Evolutionary conservation across 2,888 invertebrate species (phyloP), one percentile per base, ranked within the genome.

Genomic region (Iselma pallidipennis): DNA sequence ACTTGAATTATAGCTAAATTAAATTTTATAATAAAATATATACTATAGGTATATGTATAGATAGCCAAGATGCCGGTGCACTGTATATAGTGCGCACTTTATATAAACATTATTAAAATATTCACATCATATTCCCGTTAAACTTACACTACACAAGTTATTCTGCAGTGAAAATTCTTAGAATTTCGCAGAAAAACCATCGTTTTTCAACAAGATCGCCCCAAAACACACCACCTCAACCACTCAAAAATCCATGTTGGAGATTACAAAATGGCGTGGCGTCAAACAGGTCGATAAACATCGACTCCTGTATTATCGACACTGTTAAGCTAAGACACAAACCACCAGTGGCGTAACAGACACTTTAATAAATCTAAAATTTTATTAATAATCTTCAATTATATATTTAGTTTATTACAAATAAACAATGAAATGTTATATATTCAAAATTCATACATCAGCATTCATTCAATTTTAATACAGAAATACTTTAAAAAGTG

Each of bases 241-340:
- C 59, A 33, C 58, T 54, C 19, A 55, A 26, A 49, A 62, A 59
- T 55, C 60, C 66, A 65, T 65, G 66, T 58, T 60, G 62, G 50
- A 49, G 52, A 42, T 19, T 42, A 76, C 75, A 76, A 76, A 76
- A 76, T 76, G 76, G 76, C 76, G 76, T 70, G 72, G 76, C 76
- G 76, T 76, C 76, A 73, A 71, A 51, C 21, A 1, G 21, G 45
- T 45, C 45, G 45, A 45, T 45, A 45, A 45, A 4, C 16, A 45
- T 3, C 21, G 21, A 21, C 3, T 4, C 3, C 45, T 19, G 12
- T 12, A 45, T 45, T 45, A 45, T 21, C 45, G 19, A 21, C 19
- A 19, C 9, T 19, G 19, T 16, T 19, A 7, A 12, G 9, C 1
- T 2, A 45, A 12, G 19, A 37, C 12, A 21, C 45, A 45, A 21